A percentile compares a stretch with the other conserved stretches of the same genome.
Evolutionary conservation across 2,888 invertebrate genomes (phyloP).

Genomic region (Baccha elongata): DNA sequence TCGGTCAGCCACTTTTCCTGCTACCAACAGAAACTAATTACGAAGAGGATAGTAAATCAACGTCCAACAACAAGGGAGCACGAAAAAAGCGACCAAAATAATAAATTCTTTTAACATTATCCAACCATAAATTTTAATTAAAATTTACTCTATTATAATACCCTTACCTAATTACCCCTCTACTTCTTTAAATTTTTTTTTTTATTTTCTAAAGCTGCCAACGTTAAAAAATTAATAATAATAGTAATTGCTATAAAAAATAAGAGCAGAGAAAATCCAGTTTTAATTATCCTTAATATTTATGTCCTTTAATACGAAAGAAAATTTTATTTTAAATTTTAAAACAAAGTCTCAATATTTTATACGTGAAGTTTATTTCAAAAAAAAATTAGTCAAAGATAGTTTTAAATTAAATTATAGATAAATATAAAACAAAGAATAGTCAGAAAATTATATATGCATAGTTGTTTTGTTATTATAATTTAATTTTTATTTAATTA

Average conservation of each 20-base stretch:
- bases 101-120: constrained; percentile 59
- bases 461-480: background rate
- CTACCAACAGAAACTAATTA: constrained; percentile 82
- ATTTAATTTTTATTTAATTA: background rate
- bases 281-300: constrained; percentile 6
- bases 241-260: constrained; percentile 10
- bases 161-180: background rate
- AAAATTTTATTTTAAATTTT: background rate
- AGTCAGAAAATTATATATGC: background rate
- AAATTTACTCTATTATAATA: constrained; percentile 17
- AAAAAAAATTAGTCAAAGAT: constrained; percentile 1
- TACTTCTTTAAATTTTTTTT: background rate
- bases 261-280: constrained; percentile 1
- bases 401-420: constrained; percentile 23
- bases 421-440: background rate
- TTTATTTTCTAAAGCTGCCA: background rate
- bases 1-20: constrained; percentile 91
- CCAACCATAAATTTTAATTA: constrained; percentile 58
- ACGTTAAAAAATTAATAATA: constrained; percentile 35
- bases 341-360: background rate
- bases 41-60: constrained; percentile 73
- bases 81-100: constrained; percentile 74
- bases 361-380: background rate
- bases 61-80: constrained; percentile 75
- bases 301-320: background rate